Base-by-base conservation (phyloP, 2,888 invertebrate genomes). In the Mystacides longicornis region DNA sequence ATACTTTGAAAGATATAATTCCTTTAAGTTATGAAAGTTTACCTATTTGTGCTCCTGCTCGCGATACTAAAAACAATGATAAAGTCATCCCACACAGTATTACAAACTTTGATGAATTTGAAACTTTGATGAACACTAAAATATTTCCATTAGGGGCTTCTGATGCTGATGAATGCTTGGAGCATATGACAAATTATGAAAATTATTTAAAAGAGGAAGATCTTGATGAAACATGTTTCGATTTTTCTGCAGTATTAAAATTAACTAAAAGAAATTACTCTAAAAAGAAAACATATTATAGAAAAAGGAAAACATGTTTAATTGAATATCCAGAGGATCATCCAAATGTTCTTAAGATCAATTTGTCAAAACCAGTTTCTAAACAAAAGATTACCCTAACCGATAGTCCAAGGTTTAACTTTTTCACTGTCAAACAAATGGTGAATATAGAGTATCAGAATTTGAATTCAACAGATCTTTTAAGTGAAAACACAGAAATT, bases 361-460 rank as follows among this genome's bases (percentile, higher is more conserved):
- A 54, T 45, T 23, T 54, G 31, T 49, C 49, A 11, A 18, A 23
- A 23, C n/a, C 20, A 4, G 7, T 23, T n/a, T 7, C 19, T 45
- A 22, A 23, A 21, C 23, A 43, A 14, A 23, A 20, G 14, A 47
- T 21, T 7, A 45, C 27, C 14, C 19, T 19, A 42, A 22, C 45
- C 2, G 21, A 53, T 37, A 19, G 42, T n/a, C n/a, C 19, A 23
- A 19, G 49, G 2, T 54, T 49, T 43, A 49, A 54, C 16, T 20
- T 43, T 16, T 31, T 54, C 11, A 54, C 49, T 31, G 54, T 54
- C 9, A 54, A 54, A 20, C 49, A 54, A 45, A 45, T 54, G n/a
- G 42, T 54, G 22, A 27, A 49, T 20, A 14, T 22, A 14, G 20
- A n/a, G 4, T 37, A 37, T 37, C 48, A 53, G 3, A 37, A 49